A percentile compares a stretch with the other conserved stretches of the same genome.
These are phyloP conservation scores for Stigmatopora nigra DNA, from an alignment of 2,113 vertebrate species.

Conservation along the genomic window DNA sequence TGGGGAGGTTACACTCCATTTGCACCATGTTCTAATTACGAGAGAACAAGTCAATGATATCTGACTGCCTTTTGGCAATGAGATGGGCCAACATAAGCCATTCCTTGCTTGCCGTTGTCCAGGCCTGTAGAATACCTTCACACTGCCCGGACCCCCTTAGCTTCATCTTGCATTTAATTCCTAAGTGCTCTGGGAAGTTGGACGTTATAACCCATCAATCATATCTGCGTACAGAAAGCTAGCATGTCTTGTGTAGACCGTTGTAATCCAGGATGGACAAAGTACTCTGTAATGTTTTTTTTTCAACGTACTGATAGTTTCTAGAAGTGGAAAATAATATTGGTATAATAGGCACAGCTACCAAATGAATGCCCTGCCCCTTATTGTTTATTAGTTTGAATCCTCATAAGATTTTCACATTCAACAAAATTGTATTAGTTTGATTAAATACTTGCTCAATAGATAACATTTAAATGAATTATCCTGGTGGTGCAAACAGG, in stretches of 20 bases:
- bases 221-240: not conserved
- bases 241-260: conserved; percentile 10
- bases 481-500: conserved; percentile 35
- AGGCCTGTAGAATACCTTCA: conserved; percentile 56
- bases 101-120: conserved; percentile 43
- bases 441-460: not conserved
- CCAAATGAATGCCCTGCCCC: too few relatives aligned
- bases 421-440: not conserved
- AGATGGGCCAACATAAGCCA: conserved; percentile 49
- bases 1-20: conserved; percentile 66
- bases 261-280: conserved; percentile 23
- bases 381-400: too few relatives aligned
- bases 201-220: not conserved
- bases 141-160: conserved; percentile 33
- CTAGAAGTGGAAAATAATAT: not conserved
- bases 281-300: not conserved
- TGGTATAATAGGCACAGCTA: not conserved
- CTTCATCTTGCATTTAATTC: conserved; percentile 2
- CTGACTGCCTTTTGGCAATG: conserved; percentile 52
- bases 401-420: not conserved
- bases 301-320: not conserved
- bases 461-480: not conserved
- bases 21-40: conserved; percentile 69
- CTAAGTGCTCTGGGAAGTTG: not conserved
- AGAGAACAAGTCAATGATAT: conserved; percentile 56